These are phyloP conservation scores for Meliscaeva auricollis DNA, from an alignment of 2,888 invertebrate species.

Conservation along the genomic window DNA sequence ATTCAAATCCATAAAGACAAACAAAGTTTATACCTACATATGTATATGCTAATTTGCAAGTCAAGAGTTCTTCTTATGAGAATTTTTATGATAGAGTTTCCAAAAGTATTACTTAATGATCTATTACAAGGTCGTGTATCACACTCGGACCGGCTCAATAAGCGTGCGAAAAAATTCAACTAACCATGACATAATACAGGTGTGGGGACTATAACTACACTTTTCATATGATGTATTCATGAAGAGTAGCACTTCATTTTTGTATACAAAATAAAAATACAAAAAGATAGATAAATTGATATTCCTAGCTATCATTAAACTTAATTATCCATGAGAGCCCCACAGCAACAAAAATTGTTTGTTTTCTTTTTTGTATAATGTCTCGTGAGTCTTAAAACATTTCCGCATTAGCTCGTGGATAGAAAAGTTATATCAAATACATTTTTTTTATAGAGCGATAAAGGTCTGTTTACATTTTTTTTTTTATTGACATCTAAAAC, in stretches of 20 bases:
- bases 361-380: no score
- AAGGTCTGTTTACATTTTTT: conserved; percentile 24
- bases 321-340: conserved; percentile 44
- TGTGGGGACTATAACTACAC: neutral
- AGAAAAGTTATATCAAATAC: neutral
- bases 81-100: neutral
- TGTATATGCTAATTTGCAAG: conserved; percentile 45
- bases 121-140: conserved; percentile 53
- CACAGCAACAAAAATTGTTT: conserved; percentile 29
- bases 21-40: neutral
- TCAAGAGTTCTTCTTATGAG: conserved; percentile 24
- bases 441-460: neutral
- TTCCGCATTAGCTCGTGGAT: conserved; percentile 41
- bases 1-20: conserved; percentile 31
- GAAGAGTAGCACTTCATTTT: conserved; percentile 8
- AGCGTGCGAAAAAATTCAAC: conserved; percentile 47
- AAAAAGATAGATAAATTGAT: neutral
- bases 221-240: conserved; percentile 20
- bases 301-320: conserved; percentile 43
- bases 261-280: no score
- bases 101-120: conserved; percentile 52
- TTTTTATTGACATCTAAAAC: neutral
- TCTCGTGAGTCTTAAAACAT: conserved; percentile 8
- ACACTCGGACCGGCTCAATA: conserved; percentile 32
- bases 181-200: conserved; percentile 19